Conservation (phyloP, 2,797 vertebrate species). For the Borostomias antarcticus region DNA sequence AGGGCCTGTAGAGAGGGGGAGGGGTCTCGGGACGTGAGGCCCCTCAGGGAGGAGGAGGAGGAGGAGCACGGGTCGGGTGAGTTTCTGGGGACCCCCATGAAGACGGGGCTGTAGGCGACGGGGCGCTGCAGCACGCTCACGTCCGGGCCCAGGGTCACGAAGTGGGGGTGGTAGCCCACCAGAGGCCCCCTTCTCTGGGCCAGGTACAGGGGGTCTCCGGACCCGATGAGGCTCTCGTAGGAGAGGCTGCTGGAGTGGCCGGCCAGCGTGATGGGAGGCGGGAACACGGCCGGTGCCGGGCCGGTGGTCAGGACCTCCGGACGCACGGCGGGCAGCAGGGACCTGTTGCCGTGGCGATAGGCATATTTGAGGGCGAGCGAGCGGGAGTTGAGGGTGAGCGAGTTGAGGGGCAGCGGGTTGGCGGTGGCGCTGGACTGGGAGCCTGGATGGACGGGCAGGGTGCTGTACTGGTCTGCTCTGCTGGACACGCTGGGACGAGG, state of each 20-base stretch:
- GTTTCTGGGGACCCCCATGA: constrained; percentile 67
- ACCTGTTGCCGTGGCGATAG: constrained; percentile 74
- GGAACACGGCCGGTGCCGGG: constrained; percentile 65
- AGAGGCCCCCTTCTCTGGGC: constrained; percentile 74
- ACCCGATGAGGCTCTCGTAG: constrained; percentile 87
- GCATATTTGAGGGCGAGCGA: constrained; percentile 88
- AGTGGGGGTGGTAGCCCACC: constrained; percentile 83
- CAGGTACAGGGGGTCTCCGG: constrained; percentile 74
- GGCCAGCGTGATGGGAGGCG: constrained; percentile 78
- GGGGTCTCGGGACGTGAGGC: constrained; percentile 58
- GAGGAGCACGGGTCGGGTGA: constrained; percentile 73
- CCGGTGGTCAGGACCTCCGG: constrained; percentile 73
- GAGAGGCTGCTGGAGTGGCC: constrained; percentile 87
- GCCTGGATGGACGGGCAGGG: constrained; percentile 59
- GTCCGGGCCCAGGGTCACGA: constrained; percentile 81
- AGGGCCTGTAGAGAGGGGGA: constrained; percentile 15
- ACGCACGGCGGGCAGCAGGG: constrained; percentile 73
- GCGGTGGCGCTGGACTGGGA: constrained; percentile 57
- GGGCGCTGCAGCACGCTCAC: constrained; percentile 76
- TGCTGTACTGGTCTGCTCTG: constrained; percentile 75
- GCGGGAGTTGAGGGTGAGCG: constrained; percentile 85
- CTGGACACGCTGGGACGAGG: constrained; percentile 77
- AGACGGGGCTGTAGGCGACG: constrained; percentile 85
- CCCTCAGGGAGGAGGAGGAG: constrained; percentile 59
- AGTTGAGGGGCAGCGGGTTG: constrained; percentile 82